phyloP scores from a whole-genome alignment of 2,888 invertebrate genomes.

The Xiphydria camelus region DNA sequence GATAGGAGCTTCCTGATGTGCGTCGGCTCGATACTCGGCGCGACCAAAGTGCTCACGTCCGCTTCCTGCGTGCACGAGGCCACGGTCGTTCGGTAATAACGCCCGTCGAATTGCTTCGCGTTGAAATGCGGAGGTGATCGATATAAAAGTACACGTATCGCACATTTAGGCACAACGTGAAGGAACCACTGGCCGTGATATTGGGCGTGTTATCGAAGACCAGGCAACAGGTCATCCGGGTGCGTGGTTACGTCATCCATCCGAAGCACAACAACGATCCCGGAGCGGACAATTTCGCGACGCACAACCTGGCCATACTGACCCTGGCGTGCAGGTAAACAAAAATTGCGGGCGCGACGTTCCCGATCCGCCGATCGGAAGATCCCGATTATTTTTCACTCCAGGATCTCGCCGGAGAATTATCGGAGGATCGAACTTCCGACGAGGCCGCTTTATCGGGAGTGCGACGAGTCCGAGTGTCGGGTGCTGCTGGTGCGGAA shows the following conservation, averaged over 20 bases:
- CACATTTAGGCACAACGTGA: conserved; percentile 32
- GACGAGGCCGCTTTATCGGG: conserved; percentile 20
- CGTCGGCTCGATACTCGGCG: conserved; percentile 33
- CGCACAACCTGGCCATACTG: conserved; percentile 32
- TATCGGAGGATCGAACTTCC: conserved; percentile 28
- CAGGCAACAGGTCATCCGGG: conserved; percentile 28
- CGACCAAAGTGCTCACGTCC: conserved; percentile 35
- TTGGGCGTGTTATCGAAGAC: conserved; percentile 24
- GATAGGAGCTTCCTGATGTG: conserved; percentile 34
- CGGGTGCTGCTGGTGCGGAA: too few species aligned
- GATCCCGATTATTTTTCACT: conserved; percentile 1
- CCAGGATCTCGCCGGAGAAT: conserved; percentile 27
- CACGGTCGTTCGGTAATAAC: conserved; percentile 34
- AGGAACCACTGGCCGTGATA: conserved; percentile 28
- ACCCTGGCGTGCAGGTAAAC: conserved; percentile 30
- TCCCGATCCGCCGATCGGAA: too few species aligned
- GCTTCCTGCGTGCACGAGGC: conserved; percentile 36
- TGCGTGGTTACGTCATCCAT: conserved; percentile 29
- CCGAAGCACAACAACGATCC: conserved; percentile 25
- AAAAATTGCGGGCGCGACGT: too few species aligned
- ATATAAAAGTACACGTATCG: neutral
- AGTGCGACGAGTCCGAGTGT: conserved; percentile 1
- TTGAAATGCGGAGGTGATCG: neutral
- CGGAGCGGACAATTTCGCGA: conserved; percentile 13
- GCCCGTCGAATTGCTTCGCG: neutral